Evolutionary conservation across 2,113 vertebrate genomes (phyloP), one percentile per base, ranked within the genome.

Genomic region (Nansenia antarctica): DNA sequence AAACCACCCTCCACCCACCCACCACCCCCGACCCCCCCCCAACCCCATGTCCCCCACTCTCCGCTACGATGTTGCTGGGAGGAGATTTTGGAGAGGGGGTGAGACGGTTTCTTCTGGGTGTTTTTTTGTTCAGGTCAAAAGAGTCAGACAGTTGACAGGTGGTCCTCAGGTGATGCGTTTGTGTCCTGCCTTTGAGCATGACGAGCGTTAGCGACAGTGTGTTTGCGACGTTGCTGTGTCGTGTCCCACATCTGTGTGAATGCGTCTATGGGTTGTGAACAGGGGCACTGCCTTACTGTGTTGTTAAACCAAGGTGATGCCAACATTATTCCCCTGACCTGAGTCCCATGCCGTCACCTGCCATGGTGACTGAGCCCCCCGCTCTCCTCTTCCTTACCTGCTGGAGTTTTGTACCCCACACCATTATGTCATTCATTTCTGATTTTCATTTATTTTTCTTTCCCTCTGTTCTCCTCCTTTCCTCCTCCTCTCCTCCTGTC

Each of bases 351-450:
- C 74, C 77, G 70, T 82, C 82, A 77, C 80, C 72, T 72, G 67
- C 70, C 62, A 63, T 67, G 82, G 76, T 84, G 77, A 81, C 67
- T 64, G 76, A 83, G 73, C 72, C 69, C 72, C 67, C 64, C 59
- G 67, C 61, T 58, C 57, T 58, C 54, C 62, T 61, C 34, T 35
- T 26, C 61, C 37, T 52, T 24, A 78, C 71, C 62, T 82, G 82
- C 80, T 82, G 76, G 82, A 79, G 77, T 65, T 32, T 29, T 35
- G 82, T 80, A 76, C 90, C 93, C 93, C 90, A 89, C 79, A 80
- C 79, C 83, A 87, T 91, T n/a, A 92, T 82, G 85, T 93, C 95
- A 95, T 94, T 94, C 94, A 95, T 96, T 84, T 95, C 93, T 96
- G 94, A 95, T 94, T 95, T 94, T 92, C 91, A 93, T 94, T 90